Evolutionary conservation across 2,888 invertebrate species (phyloP), one percentile per base, ranked within the genome.

Genomic region (Chloroclysta siterata): DNA sequence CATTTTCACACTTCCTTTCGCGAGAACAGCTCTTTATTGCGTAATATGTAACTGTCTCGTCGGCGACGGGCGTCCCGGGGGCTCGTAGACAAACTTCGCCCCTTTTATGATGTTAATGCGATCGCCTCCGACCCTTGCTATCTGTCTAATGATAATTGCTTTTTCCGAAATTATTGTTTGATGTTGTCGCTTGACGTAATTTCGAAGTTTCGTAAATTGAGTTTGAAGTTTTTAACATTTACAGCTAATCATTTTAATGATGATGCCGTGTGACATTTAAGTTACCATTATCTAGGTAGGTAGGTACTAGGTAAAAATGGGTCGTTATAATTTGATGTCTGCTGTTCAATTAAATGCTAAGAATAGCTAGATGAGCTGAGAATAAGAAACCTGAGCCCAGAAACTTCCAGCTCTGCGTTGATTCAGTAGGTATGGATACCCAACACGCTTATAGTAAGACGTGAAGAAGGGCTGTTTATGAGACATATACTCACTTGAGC

Each of bases 1-100:
- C 92, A 93, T 92, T 93, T 93, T 93, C 92, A 93, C 93, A 93
- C 92, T 92, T 93, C 92, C 93, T 92, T 92, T 89, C 89, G 90
- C 93, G 93, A 93, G 92, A 92, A 93, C 93, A 92, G 93, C 89
- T 91, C 90, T 91, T 92, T 92, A 93, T 93, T 89, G 91, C 91
- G 88, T 90, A 92, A 92, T 92, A 91, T 90, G 92, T 92, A 90
- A 90, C 90, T 90, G 91, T 92, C 91, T 90, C 87, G 75, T 83
- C 84, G 88, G 82, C 88, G 88, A 88, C 88, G 89, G 88, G 83
- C 74, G 87, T 88, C 90, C 89, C 89, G 85, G 83, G 89, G 89
- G 90, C 84, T 81, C 82, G 78, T 75, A 84, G 83, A 84, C 86
- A 80, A 88, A 88, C 85, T 89, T 89, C 84, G 86, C 88, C 91